Evolutionary conservation across 2,888 invertebrate species (phyloP).

Genomic region (Tromatobia lineatoria): DNA sequence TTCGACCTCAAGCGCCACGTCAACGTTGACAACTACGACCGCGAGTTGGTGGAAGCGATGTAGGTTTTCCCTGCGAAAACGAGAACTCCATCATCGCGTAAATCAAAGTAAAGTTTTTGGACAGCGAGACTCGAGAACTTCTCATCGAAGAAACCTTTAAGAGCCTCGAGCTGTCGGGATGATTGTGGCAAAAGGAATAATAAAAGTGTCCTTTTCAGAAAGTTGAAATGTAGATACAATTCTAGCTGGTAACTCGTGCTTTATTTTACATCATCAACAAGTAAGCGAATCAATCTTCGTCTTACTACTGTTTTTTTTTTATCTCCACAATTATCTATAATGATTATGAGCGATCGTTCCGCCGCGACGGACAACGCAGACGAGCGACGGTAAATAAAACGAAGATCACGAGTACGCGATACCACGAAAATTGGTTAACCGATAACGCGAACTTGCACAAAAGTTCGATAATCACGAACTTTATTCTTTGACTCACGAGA

Average conservation of each 20-base stretch:
- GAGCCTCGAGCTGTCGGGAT: neutral
- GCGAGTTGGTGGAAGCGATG: neutral
- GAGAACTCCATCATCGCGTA: neutral
- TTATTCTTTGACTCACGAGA: conserved; percentile 10
- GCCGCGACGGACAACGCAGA: neutral
- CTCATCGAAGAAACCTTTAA: too few relatives aligned
- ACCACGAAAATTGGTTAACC: neutral
- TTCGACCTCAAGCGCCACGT: conserved; percentile 12
- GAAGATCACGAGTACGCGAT: neutral
- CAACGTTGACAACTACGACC: conserved; percentile 13
- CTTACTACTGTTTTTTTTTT: conserved; percentile 32
- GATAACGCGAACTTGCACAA: neutral
- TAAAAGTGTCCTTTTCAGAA: neutral
- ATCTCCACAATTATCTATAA: conserved; percentile 38
- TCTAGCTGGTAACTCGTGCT: conserved; percentile 57
- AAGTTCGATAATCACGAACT: conserved; percentile 1
- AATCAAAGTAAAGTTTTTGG: neutral
- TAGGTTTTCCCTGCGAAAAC: conserved; percentile 3
- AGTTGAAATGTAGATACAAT: neutral
- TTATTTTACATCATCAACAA: conserved; percentile 59
- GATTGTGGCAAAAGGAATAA: conserved; percentile 1
- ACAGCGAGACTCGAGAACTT: neutral
- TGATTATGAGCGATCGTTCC: conserved; percentile 35
- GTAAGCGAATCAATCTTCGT: conserved; percentile 45
- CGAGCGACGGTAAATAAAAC: conserved; percentile 17